These are phyloP conservation scores for Galerucella nymphaeae DNA, from an alignment of 2,888 invertebrate genomes.

Conservation along the genomic window DNA sequence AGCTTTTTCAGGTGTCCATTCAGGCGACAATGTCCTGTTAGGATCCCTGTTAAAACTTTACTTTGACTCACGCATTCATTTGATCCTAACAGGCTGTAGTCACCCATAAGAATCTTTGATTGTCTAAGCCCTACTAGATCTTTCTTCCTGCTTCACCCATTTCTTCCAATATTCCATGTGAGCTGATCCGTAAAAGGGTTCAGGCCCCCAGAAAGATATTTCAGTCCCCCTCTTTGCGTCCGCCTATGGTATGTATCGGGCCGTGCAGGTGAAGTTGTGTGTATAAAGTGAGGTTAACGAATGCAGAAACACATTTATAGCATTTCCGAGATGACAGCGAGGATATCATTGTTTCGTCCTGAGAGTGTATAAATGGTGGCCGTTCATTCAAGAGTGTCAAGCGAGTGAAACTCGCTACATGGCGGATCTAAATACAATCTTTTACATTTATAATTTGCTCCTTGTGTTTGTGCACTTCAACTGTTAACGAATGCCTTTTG, in stretches of 20 bases:
- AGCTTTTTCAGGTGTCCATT: too few species aligned
- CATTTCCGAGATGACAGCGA: slow-evolving; percentile 25
- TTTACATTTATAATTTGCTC: slow-evolving; percentile 30
- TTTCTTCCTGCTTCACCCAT: too few species aligned
- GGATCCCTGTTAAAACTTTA: too few species aligned
- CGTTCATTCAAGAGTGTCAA: slow-evolving; percentile 28
- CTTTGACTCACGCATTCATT: too few species aligned
- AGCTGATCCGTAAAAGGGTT: too few species aligned
- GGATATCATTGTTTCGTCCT: slow-evolving; percentile 29
- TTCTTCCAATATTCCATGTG: too few species aligned
- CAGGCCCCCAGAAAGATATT: too few species aligned
- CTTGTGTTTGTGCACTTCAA: slow-evolving; percentile 21
- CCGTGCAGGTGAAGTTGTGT: slow-evolving; percentile 11
- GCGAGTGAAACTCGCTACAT: slow-evolving; percentile 20
- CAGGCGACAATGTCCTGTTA: too few species aligned
- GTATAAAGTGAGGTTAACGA: slow-evolving; percentile 28
- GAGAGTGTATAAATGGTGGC: slow-evolving; percentile 22
- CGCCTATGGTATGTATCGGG: slow-evolving; percentile 4
- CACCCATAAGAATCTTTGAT: too few species aligned
- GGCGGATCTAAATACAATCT: slow-evolving; percentile 30
- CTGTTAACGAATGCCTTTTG: slow-evolving; percentile 19
- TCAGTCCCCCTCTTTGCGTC: too few species aligned
- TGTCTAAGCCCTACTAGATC: too few species aligned
- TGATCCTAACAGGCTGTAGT: too few species aligned
- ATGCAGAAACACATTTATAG: slow-evolving; percentile 20